A percentile compares a stretch with the other conserved stretches of the same genome.
phyloP scores from a whole-genome alignment of 1,140 invertebrate genomes.

The Notospermus geniculatus region DNA sequence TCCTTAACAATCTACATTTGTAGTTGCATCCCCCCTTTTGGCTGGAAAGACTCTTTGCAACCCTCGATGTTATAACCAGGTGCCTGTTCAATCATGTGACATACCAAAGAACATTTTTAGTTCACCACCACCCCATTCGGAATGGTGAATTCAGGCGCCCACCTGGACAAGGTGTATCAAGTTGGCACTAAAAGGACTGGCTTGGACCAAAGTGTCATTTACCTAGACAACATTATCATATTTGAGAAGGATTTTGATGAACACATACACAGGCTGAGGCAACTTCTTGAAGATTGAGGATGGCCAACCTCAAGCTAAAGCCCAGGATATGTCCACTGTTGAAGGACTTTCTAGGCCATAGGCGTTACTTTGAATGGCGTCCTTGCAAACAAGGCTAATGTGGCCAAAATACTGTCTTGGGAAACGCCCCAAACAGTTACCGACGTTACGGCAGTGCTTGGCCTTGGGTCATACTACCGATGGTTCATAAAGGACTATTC shows the following conservation, averaged over 20 bases:
- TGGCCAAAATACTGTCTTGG: background rate
- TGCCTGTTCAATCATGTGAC: slow-evolving; percentile 36
- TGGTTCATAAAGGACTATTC: slow-evolving; percentile 38
- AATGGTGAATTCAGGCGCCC: no score
- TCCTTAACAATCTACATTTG: no score
- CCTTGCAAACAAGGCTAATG: background rate
- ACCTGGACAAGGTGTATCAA: no score
- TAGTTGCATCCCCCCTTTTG: no score
- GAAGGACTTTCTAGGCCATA: background rate
- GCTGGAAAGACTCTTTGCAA: slow-evolving; percentile 46
- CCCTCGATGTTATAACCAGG: slow-evolving; percentile 52
- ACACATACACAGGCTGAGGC: no score
- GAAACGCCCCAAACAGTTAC: background rate
- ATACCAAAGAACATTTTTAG: slow-evolving; percentile 48
- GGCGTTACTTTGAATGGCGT: background rate
- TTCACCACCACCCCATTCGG: no score
- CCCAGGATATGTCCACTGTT: background rate
- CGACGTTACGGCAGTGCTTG: slow-evolving; percentile 29
- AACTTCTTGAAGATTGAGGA: no score
- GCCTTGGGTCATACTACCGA: slow-evolving; percentile 21
- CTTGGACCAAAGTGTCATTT: background rate
- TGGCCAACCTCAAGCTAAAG: slow-evolving; percentile 25
- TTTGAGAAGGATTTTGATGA: no score
- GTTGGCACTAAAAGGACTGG: background rate
- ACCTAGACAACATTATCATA: no score